A percentile compares a stretch with the other conserved stretches of the same genome.
Evolutionary conservation across 1,140 invertebrate species (phyloP).

Genomic region (Bombus confusus): DNA sequence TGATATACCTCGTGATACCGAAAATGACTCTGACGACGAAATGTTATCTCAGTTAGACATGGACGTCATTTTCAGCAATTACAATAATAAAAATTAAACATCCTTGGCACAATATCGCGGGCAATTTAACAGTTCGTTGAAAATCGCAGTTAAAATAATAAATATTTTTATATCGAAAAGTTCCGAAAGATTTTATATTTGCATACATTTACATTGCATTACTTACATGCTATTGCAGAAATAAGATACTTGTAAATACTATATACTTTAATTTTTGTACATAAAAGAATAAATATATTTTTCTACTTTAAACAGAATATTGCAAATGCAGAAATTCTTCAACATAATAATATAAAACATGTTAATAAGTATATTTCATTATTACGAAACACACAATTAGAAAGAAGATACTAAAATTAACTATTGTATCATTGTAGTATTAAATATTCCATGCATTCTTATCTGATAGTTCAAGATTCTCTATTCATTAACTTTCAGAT

Average conservation of each 20-base stretch:
- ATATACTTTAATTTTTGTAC: conserved; percentile 2
- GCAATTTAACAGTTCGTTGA: background rate
- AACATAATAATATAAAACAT: background rate
- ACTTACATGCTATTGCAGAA: background rate
- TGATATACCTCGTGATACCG: background rate
- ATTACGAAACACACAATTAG: background rate
- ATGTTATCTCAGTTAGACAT: conserved; percentile 72
- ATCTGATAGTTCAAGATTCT: background rate
- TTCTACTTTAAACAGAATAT: background rate
- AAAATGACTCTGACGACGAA: conserved; percentile 71
- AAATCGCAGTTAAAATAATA: background rate
- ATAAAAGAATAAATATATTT: conserved; percentile 21
- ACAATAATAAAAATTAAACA: conserved; percentile 2
- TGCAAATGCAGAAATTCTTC: background rate
- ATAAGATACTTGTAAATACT: conserved; percentile 22
- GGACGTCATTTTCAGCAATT: conserved; percentile 51
- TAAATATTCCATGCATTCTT: background rate
- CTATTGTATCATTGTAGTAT: background rate
- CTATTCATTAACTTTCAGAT: background rate
- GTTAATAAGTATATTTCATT: background rate
- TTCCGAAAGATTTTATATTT: background rate
- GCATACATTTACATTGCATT: background rate
- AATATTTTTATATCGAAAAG: background rate
- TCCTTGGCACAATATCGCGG: background rate
- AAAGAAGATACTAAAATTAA: background rate